phyloP scores from a whole-genome alignment of 2,113 vertebrate species.

The Apteryx mantelli region DNA sequence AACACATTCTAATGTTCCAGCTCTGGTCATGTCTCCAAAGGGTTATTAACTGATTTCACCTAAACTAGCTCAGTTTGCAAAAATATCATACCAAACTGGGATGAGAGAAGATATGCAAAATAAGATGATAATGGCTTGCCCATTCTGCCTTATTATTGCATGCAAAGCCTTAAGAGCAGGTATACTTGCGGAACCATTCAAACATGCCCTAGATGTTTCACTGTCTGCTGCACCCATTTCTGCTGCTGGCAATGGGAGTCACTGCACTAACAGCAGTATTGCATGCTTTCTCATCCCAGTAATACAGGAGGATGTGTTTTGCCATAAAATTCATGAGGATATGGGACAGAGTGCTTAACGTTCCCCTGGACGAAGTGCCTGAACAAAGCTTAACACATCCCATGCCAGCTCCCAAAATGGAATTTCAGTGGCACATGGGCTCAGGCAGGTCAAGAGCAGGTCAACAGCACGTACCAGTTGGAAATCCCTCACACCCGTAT shows the following conservation, averaged over 20 bases:
- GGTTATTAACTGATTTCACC: neutral
- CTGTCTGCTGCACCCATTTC: neutral
- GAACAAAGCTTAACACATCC: neutral
- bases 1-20: neutral
- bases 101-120: neutral
- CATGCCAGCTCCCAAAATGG: neutral
- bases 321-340: neutral
- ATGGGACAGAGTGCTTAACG: neutral
- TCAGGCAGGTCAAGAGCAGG: neutral
- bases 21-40: neutral
- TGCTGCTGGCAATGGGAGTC: neutral
- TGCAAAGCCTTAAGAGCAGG: neutral
- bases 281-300: neutral
- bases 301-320: neutral
- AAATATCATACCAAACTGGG: neutral
- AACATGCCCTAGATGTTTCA: neutral
- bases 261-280: accelerated
- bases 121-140: neutral
- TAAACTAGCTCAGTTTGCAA: neutral
- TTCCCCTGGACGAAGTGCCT: neutral
- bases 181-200: neutral
- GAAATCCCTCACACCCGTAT: neutral
- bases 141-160: neutral
- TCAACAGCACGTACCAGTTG: neutral
- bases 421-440: neutral